Evolutionary conservation across 2,113 vertebrate genomes (phyloP).

Genomic region (Eretmodus cyanostictus): DNA sequence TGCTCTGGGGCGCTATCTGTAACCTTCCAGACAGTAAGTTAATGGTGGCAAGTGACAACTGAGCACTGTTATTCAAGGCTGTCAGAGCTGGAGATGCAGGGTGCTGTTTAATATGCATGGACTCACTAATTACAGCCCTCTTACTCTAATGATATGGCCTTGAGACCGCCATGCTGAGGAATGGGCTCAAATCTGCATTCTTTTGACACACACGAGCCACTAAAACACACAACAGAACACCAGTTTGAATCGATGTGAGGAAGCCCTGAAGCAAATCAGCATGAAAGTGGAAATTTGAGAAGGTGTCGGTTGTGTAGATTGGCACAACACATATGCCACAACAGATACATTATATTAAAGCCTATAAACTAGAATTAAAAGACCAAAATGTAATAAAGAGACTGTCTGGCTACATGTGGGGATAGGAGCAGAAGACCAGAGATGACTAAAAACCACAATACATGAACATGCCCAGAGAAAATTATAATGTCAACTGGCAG

Average conservation of each 20-base stretch:
- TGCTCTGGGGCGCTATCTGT: constrained; percentile 14
- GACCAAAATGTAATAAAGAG: not conserved
- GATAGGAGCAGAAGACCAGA: not conserved
- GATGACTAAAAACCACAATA: not conserved
- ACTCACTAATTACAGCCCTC: constrained; percentile 67
- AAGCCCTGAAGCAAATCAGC: not conserved
- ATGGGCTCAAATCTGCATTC: constrained; percentile 3
- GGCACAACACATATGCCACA: not conserved
- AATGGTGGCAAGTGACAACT: constrained; percentile 40
- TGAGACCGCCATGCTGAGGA: constrained; percentile 45
- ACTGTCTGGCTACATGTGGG: not conserved
- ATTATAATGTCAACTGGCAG: not conserved
- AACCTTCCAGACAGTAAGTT: constrained; percentile 27
- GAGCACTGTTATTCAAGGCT: constrained; percentile 40
- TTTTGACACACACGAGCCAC: not conserved
- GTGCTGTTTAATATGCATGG: constrained; percentile 70
- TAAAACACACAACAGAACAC: not conserved
- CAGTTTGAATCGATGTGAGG: not conserved
- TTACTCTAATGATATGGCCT: constrained; percentile 67
- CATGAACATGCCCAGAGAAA: not conserved
- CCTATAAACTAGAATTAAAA: not conserved
- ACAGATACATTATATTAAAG: not conserved
- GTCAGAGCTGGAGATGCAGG: constrained; percentile 35
- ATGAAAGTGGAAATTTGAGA: not conserved
- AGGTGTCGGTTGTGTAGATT: not conserved